phyloP scores from a whole-genome alignment of 2,113 vertebrate genomes.

The Spilogale gracilis region DNA sequence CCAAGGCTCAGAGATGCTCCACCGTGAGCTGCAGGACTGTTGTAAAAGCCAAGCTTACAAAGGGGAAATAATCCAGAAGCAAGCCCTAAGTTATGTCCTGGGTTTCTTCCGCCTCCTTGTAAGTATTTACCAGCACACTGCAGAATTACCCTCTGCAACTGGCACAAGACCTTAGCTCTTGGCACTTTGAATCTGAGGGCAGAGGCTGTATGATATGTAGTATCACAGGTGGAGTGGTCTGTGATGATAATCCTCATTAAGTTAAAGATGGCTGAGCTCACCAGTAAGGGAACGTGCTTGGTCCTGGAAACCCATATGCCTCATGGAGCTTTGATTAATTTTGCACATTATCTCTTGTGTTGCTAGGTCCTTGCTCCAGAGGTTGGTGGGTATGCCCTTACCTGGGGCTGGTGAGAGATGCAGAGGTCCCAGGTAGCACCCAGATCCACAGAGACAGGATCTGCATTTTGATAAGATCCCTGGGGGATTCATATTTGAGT shows the following conservation, averaged over 20 bases:
- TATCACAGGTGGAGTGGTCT: not conserved
- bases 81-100: not conserved
- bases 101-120: not conserved
- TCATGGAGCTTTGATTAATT: not conserved
- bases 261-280: not conserved
- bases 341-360: not conserved
- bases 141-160: not conserved
- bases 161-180: not conserved
- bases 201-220: accelerated
- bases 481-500: not conserved
- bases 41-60: not conserved
- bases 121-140: not conserved
- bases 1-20: slow-evolving; percentile 22
- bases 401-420: not conserved
- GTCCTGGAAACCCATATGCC: not conserved
- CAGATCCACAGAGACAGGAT: not conserved
- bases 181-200: not conserved
- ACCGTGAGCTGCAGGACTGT: slow-evolving; percentile 7
- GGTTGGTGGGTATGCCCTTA: not conserved
- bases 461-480: not conserved
- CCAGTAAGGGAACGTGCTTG: not conserved
- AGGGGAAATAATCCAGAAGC: not conserved
- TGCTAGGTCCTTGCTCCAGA: not conserved
- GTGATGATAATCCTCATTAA: not conserved
- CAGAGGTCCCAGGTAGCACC: not conserved